These are phyloP conservation scores for Anorthoa munda DNA, from an alignment of 2,888 invertebrate genomes.

Conservation along the genomic window DNA sequence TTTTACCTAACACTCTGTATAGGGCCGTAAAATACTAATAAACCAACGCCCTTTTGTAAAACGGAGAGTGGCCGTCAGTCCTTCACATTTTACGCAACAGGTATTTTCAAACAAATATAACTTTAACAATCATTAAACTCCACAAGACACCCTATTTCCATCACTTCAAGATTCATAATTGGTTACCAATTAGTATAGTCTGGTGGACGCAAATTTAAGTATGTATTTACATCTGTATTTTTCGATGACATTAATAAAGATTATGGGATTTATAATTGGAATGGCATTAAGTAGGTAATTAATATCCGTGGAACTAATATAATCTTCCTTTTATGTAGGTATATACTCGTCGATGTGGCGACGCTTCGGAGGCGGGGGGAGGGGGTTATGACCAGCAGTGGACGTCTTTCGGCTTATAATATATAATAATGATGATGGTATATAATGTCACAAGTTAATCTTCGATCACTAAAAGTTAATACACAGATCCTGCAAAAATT, in stretches of 20 bases:
- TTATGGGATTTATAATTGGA: constrained; percentile 42
- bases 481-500: neutral
- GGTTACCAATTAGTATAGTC: constrained; percentile 12
- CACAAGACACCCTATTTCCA: neutral
- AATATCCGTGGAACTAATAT: constrained; percentile 22
- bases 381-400: too few relatives aligned
- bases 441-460: neutral
- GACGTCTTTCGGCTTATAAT: too few relatives aligned
- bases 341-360: too few relatives aligned
- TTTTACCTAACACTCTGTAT: constrained; percentile 3
- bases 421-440: too few relatives aligned
- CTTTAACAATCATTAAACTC: constrained; percentile 5
- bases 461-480: too few relatives aligned
- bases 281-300: constrained; percentile 36
- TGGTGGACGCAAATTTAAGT: neutral
- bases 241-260: constrained; percentile 58
- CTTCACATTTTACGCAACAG: constrained; percentile 68
- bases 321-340: neutral
- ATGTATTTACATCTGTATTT: constrained; percentile 34
- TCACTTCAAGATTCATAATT: constrained; percentile 27
- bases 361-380: too few relatives aligned
- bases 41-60: constrained; percentile 60
- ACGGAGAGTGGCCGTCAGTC: constrained; percentile 59
- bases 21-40: constrained; percentile 44
- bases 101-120: constrained; percentile 35